Evolutionary conservation across 1,140 invertebrate species (phyloP).

Genomic region (Charaxes varanes): DNA sequence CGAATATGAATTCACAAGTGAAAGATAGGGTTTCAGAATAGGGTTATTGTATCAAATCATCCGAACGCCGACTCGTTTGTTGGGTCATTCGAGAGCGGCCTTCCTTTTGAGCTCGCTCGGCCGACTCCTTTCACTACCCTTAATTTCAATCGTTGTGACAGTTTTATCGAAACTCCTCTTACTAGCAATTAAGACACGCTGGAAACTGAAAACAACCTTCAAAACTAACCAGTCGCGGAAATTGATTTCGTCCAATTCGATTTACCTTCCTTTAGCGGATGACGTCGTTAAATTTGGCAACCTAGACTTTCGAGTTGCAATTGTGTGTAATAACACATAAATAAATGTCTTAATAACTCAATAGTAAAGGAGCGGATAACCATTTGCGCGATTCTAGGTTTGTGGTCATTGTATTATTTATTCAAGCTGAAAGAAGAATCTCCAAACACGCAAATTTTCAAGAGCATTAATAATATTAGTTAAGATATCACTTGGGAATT

Average conservation of each 20-base stretch:
- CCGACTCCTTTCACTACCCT: slow-evolving; percentile 25
- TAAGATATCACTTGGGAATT: no score
- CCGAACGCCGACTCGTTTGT: slow-evolving; percentile 6
- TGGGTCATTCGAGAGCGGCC: slow-evolving; percentile 14
- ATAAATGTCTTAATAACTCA: no score
- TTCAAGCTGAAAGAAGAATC: no score
- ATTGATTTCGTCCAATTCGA: slow-evolving; percentile 15
- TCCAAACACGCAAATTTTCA: no score
- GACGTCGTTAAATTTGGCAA: slow-evolving; percentile 13
- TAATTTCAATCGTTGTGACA: slow-evolving; percentile 18
- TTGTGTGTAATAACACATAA: no score
- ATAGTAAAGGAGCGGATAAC: no score
- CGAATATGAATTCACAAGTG: no score
- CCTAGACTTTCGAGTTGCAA: slow-evolving; percentile 10
- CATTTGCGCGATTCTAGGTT: no score
- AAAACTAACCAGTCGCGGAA: slow-evolving; percentile 13
- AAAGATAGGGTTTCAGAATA: no score
- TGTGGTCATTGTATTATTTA: no score
- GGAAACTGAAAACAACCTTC: slow-evolving; percentile 19
- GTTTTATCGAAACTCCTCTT: slow-evolving; percentile 7
- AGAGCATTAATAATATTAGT: no score
- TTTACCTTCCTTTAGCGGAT: slow-evolving; percentile 18
- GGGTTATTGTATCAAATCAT: slow-evolving; percentile 13
- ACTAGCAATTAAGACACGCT: slow-evolving; percentile 13
- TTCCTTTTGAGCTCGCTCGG: slow-evolving; percentile 13